Evolutionary conservation across 2,113 vertebrate genomes (phyloP).

Genomic region (Nestor notabilis): DNA sequence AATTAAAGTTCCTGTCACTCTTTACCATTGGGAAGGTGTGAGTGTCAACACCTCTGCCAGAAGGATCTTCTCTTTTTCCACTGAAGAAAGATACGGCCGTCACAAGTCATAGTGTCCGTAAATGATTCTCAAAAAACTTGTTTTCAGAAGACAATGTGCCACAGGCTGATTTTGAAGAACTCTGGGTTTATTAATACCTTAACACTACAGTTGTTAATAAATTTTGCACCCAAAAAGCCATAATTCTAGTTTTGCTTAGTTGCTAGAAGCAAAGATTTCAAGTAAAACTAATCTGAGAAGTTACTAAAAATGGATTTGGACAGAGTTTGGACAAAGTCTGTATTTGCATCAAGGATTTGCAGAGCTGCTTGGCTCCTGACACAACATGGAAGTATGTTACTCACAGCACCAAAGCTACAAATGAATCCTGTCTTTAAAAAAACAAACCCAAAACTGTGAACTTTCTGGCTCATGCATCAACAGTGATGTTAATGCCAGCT

Average conservation of each 20-base stretch:
- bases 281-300: neutral
- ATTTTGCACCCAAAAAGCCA: neutral
- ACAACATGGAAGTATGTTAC: neutral
- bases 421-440: neutral
- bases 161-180: neutral
- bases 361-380: neutral
- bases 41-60: neutral
- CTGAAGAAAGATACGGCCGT: rapidly evolving
- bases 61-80: neutral
- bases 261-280: neutral
- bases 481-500: neutral
- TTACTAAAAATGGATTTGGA: neutral
- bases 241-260: neutral
- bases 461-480: neutral
- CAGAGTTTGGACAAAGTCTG: neutral
- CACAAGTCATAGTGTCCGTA: rapidly evolving
- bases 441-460: neutral
- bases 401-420: neutral
- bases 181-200: neutral
- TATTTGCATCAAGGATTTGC: neutral
- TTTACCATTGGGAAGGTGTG: neutral
- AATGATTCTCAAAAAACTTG: neutral
- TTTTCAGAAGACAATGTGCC: neutral
- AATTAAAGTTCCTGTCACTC: neutral
- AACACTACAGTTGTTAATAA: neutral